Conservation (phyloP, 2,888 invertebrate species). For the Coenonympha glycerion region DNA sequence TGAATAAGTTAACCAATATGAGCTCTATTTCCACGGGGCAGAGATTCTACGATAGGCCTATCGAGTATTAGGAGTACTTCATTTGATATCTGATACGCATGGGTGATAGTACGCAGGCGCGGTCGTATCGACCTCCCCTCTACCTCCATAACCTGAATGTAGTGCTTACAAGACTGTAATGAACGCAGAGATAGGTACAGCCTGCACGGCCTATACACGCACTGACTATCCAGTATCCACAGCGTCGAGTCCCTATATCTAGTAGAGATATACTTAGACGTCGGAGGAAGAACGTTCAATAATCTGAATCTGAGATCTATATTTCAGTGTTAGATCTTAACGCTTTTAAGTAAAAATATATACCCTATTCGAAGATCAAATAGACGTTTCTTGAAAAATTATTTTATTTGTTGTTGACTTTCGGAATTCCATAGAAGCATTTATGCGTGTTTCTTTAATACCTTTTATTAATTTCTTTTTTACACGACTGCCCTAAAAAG, state of each 20-base stretch:
- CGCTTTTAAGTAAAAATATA: too few relatives aligned
- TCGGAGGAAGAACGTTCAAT: background rate
- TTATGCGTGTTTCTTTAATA: too few relatives aligned
- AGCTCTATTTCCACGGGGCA: constrained; percentile 21
- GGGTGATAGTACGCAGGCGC: constrained; percentile 48
- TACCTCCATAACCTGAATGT: constrained; percentile 40
- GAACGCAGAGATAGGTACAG: constrained; percentile 21
- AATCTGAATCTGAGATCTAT: too few relatives aligned
- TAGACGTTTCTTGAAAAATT: too few relatives aligned
- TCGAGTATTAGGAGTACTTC: constrained; percentile 18
- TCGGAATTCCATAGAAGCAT: too few relatives aligned
- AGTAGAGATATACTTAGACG: background rate
- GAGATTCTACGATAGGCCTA: constrained; percentile 12
- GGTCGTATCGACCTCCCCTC: constrained; percentile 54
- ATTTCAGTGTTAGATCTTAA: too few relatives aligned
- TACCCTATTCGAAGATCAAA: too few relatives aligned
- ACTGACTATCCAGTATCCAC: background rate
- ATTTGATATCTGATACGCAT: constrained; percentile 18
- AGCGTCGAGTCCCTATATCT: background rate
- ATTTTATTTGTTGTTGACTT: too few relatives aligned
- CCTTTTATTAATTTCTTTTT: too few relatives aligned
- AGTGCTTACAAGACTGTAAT: constrained; percentile 43
- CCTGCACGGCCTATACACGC: constrained; percentile 12
- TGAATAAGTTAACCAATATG: background rate
- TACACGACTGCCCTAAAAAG: too few relatives aligned